phyloP scores from a whole-genome alignment of 2,888 invertebrate species.

The Polia nebulosa region DNA sequence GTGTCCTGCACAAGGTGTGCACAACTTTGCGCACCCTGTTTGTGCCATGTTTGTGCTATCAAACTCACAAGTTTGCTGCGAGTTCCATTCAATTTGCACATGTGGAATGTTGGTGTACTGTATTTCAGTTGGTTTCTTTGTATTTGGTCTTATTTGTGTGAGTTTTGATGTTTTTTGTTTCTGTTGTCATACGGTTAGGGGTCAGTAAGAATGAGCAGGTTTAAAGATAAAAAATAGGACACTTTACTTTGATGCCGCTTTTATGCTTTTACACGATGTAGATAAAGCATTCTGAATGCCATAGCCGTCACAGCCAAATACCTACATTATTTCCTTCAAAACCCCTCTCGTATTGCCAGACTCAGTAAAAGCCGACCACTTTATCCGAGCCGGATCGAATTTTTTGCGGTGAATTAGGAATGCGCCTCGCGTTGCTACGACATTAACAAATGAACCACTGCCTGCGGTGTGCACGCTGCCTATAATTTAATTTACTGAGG shows the following conservation, averaged over 20 bases:
- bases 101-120: slow-evolving; percentile 27
- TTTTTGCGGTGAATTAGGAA: slow-evolving; percentile 61
- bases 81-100: slow-evolving; percentile 57
- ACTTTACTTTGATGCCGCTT: no score
- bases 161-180: slow-evolving; percentile 15
- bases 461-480: slow-evolving; percentile 47
- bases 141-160: slow-evolving; percentile 35
- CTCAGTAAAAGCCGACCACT: slow-evolving; percentile 10
- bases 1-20: slow-evolving; percentile 40
- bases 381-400: slow-evolving; percentile 36
- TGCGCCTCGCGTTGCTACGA: slow-evolving; percentile 54
- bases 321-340: slow-evolving; percentile 3
- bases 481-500: slow-evolving; percentile 62
- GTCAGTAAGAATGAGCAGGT: background rate
- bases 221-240: background rate
- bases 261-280: background rate
- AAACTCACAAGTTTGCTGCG: slow-evolving; percentile 53
- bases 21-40: slow-evolving; percentile 59
- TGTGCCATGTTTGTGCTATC: slow-evolving; percentile 49
- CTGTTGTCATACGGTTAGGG: background rate
- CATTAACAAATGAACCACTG: slow-evolving; percentile 63
- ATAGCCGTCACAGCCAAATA: background rate
- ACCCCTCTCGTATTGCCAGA: background rate
- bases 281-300: background rate
- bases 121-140: slow-evolving; percentile 20